Percentiles rank a stretch among this genome's conserved stretches.
Evolutionary conservation across 2,888 invertebrate species (phyloP).

Genomic region (Leistus spinibarbis): DNA sequence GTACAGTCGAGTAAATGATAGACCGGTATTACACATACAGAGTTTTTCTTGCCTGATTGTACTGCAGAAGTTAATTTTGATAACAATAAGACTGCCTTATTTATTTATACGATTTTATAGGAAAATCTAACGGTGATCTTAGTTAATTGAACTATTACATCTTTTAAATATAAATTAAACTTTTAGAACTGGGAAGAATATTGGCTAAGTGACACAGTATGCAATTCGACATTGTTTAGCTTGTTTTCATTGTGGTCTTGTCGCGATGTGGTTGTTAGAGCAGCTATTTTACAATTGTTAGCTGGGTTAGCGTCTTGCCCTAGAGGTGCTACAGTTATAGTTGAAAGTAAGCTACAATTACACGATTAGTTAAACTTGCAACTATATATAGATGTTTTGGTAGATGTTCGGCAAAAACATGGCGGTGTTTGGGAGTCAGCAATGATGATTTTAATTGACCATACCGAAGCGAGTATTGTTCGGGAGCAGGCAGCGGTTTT

Average conservation of each 20-base stretch:
- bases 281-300: constrained; percentile 61
- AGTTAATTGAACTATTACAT: too few species aligned
- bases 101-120: too few species aligned
- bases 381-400: constrained; percentile 48
- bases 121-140: too few species aligned
- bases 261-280: constrained; percentile 61
- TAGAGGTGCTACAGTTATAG: constrained; percentile 50
- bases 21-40: too few species aligned
- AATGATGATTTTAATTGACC: constrained; percentile 54
- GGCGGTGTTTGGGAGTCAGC: constrained; percentile 52
- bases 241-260: constrained; percentile 59
- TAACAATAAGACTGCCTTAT: neutral
- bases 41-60: too few species aligned
- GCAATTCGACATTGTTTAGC: constrained; percentile 49
- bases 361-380: constrained; percentile 44
- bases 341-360: constrained; percentile 48
- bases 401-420: constrained; percentile 50
- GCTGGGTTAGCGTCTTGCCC: constrained; percentile 56
- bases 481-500: constrained; percentile 63
- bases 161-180: too few species aligned
- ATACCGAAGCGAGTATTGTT: constrained; percentile 61
- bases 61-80: neutral
- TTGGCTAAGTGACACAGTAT: constrained; percentile 49
- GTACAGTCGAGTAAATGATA: too few species aligned
- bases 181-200: constrained; percentile 52